These are phyloP conservation scores for Athalia circularis DNA, from an alignment of 2,888 invertebrate genomes.

Conservation along the genomic window DNA sequence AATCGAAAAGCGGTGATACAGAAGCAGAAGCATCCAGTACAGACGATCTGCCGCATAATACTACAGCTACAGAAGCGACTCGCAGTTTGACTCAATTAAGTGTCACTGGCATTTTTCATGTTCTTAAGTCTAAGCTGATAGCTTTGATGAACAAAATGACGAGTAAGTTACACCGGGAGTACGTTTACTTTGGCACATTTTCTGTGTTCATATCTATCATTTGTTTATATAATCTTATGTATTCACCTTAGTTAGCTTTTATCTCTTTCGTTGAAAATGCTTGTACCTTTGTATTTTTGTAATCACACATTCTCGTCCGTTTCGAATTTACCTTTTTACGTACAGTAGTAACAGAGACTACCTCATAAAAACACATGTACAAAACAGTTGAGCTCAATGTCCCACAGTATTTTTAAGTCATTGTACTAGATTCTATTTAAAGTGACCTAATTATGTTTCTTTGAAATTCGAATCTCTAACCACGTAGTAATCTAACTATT, in stretches of 20 bases:
- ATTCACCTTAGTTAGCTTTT: slow-evolving; percentile 46
- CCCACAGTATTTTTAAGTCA: too few species aligned
- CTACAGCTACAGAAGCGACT: background rate
- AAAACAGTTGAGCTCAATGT: too few species aligned
- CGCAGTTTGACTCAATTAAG: slow-evolving; percentile 5
- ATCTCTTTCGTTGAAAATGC: slow-evolving; percentile 5
- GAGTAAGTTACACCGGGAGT: slow-evolving; percentile 45
- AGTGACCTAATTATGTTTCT: too few species aligned
- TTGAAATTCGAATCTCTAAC: too few species aligned
- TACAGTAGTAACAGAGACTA: too few species aligned
- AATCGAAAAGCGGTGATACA: background rate
- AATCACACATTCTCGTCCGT: background rate
- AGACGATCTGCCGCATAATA: slow-evolving; percentile 7
- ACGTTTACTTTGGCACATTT: slow-evolving; percentile 48
- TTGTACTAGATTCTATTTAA: too few species aligned
- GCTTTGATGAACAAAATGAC: slow-evolving; percentile 33
- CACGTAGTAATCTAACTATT: background rate
- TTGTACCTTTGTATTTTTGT: slow-evolving; percentile 33
- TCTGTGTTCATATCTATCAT: slow-evolving; percentile 41
- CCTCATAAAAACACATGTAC: too few species aligned
- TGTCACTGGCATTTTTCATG: slow-evolving; percentile 11
- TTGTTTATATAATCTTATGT: slow-evolving; percentile 49
- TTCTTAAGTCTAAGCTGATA: slow-evolving; percentile 31
- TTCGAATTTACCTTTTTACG: too few species aligned
- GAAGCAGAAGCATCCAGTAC: slow-evolving; percentile 3